phyloP scores from a whole-genome alignment of 2,113 vertebrate species.

The Festucalex cinctus region DNA sequence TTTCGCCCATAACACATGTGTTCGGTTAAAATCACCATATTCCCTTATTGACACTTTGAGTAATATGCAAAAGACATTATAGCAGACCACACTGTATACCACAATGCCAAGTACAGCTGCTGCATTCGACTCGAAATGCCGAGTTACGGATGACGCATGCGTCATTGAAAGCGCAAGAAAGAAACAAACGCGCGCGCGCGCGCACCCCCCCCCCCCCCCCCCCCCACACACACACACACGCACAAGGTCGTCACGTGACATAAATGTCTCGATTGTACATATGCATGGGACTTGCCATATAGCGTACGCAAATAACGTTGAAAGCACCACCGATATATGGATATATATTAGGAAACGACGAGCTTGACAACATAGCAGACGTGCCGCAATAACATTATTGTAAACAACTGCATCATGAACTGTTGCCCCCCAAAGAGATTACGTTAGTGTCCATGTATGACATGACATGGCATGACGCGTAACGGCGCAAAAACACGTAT shows the following conservation, averaged over 20 bases:
- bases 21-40: conserved; percentile 4
- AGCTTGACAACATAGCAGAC: neutral
- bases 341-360: neutral
- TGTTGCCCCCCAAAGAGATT: neutral
- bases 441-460: neutral
- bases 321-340: neutral
- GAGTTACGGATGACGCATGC: conserved; percentile 48
- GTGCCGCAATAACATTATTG: neutral
- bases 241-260: conserved; percentile 62
- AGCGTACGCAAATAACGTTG: neutral
- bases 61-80: neutral
- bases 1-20: neutral
- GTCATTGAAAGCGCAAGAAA: conserved; percentile 18
- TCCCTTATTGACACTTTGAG: neutral
- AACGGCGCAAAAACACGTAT: neutral
- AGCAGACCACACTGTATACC: neutral
- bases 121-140: conserved; percentile 18
- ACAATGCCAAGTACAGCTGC: neutral
- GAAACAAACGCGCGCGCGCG: too few species aligned
- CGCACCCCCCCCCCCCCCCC: too few species aligned
- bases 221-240: conserved; percentile 6
- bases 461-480: neutral
- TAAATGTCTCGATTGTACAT: conserved; percentile 21
- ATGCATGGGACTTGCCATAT: neutral
- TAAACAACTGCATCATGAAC: neutral